These are phyloP conservation scores for Microtus pennsylvanicus DNA, from an alignment of 2,113 vertebrate species.

Conservation along the genomic window DNA sequence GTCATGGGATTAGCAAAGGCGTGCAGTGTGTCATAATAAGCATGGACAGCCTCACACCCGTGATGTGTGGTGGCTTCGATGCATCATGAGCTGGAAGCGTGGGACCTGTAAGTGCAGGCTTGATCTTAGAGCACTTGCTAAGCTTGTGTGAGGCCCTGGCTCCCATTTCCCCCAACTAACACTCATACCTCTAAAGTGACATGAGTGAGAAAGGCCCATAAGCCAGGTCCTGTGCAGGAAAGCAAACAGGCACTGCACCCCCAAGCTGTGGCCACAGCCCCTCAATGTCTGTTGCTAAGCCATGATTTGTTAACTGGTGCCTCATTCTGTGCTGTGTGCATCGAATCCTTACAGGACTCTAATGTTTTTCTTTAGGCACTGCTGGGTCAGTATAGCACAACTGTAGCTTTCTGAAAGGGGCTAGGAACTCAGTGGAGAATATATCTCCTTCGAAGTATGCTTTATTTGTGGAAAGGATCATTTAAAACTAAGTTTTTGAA, in stretches of 20 bases:
- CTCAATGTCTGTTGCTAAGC: background rate
- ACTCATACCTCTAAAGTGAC: background rate
- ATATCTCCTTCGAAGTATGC: background rate
- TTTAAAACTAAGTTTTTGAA: background rate
- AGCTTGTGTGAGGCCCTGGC: background rate
- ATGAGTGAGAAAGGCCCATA: background rate
- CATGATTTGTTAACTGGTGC: background rate
- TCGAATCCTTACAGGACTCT: background rate
- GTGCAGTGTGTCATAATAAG: accelerated
- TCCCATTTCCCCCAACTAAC: background rate
- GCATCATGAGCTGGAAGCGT: accelerated
- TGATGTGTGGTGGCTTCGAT: background rate
- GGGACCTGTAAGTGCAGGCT: background rate
- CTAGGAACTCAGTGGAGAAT: background rate
- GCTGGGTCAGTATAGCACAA: background rate
- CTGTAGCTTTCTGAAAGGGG: background rate
- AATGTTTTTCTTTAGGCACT: background rate
- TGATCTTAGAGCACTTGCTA: background rate
- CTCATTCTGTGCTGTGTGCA: background rate
- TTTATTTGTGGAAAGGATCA: background rate
- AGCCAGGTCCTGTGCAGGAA: background rate
- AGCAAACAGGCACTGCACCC: background rate
- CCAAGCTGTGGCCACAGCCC: background rate
- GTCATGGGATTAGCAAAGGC: accelerated
- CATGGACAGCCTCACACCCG: accelerated